Conservation (phyloP, 2,888 invertebrate genomes). For the Hirtodrosophila trivittata region DNA sequence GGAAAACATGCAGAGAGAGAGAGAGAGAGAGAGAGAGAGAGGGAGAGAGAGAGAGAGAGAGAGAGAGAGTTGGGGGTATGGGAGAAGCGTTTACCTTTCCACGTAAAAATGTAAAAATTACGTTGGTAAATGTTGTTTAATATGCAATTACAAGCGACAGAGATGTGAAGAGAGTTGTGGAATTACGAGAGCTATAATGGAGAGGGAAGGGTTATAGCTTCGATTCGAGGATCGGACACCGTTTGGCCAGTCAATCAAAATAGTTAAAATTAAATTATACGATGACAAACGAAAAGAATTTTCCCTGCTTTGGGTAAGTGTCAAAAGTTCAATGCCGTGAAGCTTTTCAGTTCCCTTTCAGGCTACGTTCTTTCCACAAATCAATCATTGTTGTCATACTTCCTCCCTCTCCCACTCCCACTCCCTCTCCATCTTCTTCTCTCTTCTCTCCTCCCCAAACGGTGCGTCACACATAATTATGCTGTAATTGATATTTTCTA, state of each 20-base stretch:
- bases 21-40: background rate
- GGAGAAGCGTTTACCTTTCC: slow-evolving; percentile 39
- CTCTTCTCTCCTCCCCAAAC: slow-evolving; percentile 5
- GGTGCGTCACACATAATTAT: slow-evolving; percentile 78
- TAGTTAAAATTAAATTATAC: slow-evolving; percentile 75
- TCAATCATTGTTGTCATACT: slow-evolving; percentile 73
- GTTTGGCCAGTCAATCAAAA: slow-evolving; percentile 69
- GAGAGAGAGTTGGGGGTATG: background rate
- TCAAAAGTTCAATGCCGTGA: slow-evolving; percentile 51
- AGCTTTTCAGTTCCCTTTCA: slow-evolving; percentile 37
- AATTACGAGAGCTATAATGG: slow-evolving; percentile 36
- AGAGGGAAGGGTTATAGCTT: slow-evolving; percentile 2
- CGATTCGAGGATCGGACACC: slow-evolving; percentile 46
- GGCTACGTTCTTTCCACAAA: slow-evolving; percentile 56
- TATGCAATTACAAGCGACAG: slow-evolving; percentile 68
- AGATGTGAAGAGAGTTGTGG: slow-evolving; percentile 1
- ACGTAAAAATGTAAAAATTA: slow-evolving; percentile 58
- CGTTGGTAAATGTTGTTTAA: slow-evolving; percentile 73
- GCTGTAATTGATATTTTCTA: slow-evolving; percentile 78
- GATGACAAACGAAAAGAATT: slow-evolving; percentile 75
- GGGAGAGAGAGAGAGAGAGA: too few relatives aligned
- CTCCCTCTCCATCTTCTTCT: background rate
- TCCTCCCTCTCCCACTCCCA: slow-evolving; percentile 15
- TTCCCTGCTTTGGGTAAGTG: slow-evolving; percentile 42
- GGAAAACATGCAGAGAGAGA: background rate